Conservation (phyloP, 2,113 vertebrate species). For the Meriones unguiculatus region DNA sequence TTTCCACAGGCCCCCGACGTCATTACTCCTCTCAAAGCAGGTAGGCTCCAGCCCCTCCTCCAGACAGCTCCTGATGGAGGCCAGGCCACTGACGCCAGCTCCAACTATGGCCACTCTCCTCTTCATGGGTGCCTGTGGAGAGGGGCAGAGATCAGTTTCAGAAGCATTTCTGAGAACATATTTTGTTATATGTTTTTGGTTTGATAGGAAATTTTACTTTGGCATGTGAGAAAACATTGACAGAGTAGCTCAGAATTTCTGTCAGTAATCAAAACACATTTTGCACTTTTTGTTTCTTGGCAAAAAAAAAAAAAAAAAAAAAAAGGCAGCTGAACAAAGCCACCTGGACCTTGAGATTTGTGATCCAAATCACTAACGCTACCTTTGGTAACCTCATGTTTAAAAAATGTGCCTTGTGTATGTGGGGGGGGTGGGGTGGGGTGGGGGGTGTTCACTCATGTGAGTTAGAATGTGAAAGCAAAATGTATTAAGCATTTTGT, state of each 20-base stretch:
- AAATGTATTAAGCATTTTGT: not conserved
- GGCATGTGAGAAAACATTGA: not conserved
- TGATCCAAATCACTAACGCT: not conserved
- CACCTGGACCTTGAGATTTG: not conserved
- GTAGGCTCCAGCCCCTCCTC: constrained; percentile 90
- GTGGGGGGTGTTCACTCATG: not conserved
- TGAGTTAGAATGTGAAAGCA: not conserved
- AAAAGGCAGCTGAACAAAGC: not conserved
- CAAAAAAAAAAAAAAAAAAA: not conserved
- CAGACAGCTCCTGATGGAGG: constrained; percentile 87
- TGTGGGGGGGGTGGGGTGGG: not conserved
- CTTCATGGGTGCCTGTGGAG: constrained; percentile 65
- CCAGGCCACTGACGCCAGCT: constrained; percentile 88
- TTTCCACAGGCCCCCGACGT: constrained; percentile 89
- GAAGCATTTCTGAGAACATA: not conserved
- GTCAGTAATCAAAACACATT: not conserved
- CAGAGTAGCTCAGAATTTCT: not conserved
- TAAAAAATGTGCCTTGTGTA: not conserved
- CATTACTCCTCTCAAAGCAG: constrained; percentile 90
- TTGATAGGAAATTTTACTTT: constrained; percentile 9
- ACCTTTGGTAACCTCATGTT: not conserved
- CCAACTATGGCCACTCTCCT: constrained; percentile 89
- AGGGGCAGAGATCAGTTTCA: not conserved
- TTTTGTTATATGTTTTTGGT: not conserved
- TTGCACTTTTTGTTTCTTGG: not conserved